phyloP scores from a whole-genome alignment of 1,140 invertebrate species.

The Parasteatoda tepidariorum region DNA sequence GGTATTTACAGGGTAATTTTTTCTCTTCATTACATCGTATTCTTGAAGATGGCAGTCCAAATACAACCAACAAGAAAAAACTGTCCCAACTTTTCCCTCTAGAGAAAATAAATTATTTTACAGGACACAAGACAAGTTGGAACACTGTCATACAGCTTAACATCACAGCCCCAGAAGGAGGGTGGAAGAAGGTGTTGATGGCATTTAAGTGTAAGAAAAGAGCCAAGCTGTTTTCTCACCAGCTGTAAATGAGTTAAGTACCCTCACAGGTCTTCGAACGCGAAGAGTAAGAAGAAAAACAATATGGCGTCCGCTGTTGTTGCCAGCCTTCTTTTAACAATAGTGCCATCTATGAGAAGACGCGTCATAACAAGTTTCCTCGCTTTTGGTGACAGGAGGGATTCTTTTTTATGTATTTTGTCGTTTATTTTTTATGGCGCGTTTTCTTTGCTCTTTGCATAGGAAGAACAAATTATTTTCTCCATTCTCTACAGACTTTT shows the following conservation, averaged over 20 bases:
- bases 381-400: constrained; percentile 13
- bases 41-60: neutral
- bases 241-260: constrained; percentile 57
- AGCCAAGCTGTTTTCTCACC: constrained; percentile 34
- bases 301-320: constrained; percentile 24
- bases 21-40: neutral
- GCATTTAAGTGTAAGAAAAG: neutral
- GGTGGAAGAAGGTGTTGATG: neutral
- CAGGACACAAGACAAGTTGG: neutral
- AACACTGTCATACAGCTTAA: constrained; percentile 7
- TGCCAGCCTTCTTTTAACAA: constrained; percentile 34
- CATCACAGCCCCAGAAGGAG: neutral
- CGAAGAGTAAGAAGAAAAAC: constrained; percentile 17
- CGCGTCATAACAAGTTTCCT: constrained; percentile 50
- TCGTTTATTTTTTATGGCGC: neutral
- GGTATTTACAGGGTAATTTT: too few species aligned
- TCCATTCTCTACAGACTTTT: neutral
- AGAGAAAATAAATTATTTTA: constrained; percentile 5
- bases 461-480: neutral
- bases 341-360: neutral
- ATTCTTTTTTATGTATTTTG: neutral
- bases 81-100: neutral
- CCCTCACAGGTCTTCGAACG: constrained; percentile 19
- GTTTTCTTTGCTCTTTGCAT: neutral
- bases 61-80: neutral